Percentiles rank a stretch among this genome's conserved stretches.
These are phyloP conservation scores for Gisinianus flammeolus DNA, from an alignment of 2,888 invertebrate species.

Conservation along the genomic window DNA sequence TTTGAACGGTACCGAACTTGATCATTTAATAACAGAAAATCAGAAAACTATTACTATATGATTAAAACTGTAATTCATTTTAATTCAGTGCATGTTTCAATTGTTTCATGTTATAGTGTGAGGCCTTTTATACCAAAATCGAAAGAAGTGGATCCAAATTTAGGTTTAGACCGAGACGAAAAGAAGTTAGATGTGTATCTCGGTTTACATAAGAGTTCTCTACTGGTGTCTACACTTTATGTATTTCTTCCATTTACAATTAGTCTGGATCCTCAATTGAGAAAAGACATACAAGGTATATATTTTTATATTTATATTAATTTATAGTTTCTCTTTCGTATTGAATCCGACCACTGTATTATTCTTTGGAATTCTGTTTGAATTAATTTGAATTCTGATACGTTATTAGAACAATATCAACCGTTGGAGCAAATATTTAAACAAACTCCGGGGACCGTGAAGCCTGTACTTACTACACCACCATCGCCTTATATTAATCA, in stretches of 20 bases:
- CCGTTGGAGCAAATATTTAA: constrained; percentile 57
- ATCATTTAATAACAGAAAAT: neutral
- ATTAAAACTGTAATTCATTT: too few species aligned
- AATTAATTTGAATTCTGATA: too few species aligned
- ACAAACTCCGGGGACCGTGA: constrained; percentile 29
- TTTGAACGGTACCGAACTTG: constrained; percentile 81
- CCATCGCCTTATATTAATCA: constrained; percentile 36
- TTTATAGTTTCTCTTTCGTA: too few species aligned
- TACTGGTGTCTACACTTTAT: constrained; percentile 85
- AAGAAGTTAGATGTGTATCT: constrained; percentile 93
- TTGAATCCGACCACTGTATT: too few species aligned
- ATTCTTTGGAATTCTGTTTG: neutral
- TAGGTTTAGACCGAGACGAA: constrained; percentile 93
- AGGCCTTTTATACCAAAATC: constrained; percentile 80
- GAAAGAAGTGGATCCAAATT: constrained; percentile 84
- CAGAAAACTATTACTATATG: neutral
- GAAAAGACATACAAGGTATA: constrained; percentile 92
- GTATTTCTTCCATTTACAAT: constrained; percentile 98
- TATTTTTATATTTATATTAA: constrained; percentile 19
- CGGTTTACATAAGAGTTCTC: constrained; percentile 82
- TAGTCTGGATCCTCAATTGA: constrained; percentile 96
- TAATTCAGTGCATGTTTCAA: neutral
- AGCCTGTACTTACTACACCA: constrained; percentile 38
- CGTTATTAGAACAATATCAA: constrained; percentile 56
- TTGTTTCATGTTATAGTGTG: constrained; percentile 67